Evolutionary conservation across 2,888 invertebrate species (phyloP).

Genomic region (Colletes collaris): DNA sequence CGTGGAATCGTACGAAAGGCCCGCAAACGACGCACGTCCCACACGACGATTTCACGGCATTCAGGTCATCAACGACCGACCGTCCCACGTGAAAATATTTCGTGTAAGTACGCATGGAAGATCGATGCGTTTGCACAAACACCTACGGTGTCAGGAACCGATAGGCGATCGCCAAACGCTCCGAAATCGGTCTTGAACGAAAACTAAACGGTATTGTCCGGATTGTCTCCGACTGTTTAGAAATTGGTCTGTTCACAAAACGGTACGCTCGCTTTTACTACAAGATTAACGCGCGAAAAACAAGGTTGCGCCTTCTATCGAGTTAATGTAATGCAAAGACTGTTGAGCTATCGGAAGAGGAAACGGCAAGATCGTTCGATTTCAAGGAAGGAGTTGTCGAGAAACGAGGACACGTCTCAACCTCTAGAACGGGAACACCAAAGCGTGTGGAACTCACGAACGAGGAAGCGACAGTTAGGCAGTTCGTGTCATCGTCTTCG

Average conservation of each 20-base stretch:
- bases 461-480: conserved; percentile 55
- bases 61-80: conserved; percentile 71
- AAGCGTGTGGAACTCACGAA: conserved; percentile 52
- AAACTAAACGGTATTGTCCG: too few species aligned
- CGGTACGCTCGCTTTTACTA: too few species aligned
- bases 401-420: conserved; percentile 63
- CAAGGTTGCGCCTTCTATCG: conserved; percentile 32
- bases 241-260: background rate
- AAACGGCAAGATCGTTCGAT: conserved; percentile 56
- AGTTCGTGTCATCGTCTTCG: conserved; percentile 41
- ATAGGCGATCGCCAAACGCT: background rate
- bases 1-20: conserved; percentile 57
- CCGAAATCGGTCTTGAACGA: background rate
- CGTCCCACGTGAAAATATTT: conserved; percentile 68
- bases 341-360: conserved; percentile 52
- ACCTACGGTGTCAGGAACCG: conserved; percentile 28
- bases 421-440: conserved; percentile 59
- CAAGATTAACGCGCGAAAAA: conserved; percentile 10
- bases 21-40: conserved; percentile 52
- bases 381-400: conserved; percentile 43
- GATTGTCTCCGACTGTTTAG: background rate
- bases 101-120: conserved; percentile 24
- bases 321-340: conserved; percentile 53
- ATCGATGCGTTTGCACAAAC: conserved; percentile 16
- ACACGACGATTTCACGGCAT: conserved; percentile 70